These are phyloP conservation scores for Drosophila longiperda DNA, from an alignment of 2,888 invertebrate species.

Conservation along the genomic window DNA sequence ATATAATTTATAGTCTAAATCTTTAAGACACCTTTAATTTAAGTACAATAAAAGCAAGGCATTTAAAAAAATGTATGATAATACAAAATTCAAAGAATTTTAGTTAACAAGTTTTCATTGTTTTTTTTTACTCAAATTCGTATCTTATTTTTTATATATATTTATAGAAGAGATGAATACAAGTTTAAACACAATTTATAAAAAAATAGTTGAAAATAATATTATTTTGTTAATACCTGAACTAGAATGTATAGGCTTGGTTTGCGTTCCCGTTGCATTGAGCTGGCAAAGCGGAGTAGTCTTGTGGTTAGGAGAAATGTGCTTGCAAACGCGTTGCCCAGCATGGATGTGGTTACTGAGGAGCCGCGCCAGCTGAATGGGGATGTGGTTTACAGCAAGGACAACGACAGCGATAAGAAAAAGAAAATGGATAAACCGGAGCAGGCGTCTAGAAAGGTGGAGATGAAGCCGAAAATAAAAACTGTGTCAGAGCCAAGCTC, in stretches of 20 bases:
- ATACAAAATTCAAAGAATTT: not conserved
- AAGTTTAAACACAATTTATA: not conserved
- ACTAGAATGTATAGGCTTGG: slow-evolving; percentile 25
- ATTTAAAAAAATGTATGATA: not conserved
- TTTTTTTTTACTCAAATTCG: not conserved
- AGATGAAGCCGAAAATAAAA: not conserved
- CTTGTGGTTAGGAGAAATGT: slow-evolving; percentile 1
- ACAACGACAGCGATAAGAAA: not conserved
- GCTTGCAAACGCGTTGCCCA: not conserved
- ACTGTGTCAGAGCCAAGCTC: slow-evolving; percentile 1
- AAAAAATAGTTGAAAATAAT: not conserved
- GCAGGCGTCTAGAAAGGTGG: not conserved
- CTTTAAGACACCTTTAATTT: too few species aligned
- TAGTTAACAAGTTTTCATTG: not conserved
- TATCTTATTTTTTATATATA: not conserved
- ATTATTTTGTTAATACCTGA: not conserved
- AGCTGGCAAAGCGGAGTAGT: not conserved
- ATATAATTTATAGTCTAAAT: too few species aligned
- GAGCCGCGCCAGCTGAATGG: not conserved
- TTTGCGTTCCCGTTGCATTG: slow-evolving; percentile 1
- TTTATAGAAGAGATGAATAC: not conserved
- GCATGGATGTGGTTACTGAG: not conserved
- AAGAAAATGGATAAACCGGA: not conserved
- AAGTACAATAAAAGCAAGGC: too few species aligned
- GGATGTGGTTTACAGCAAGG: slow-evolving; percentile 1